Evolutionary conservation across 2,797 vertebrate genomes (phyloP).

Genomic region (Benthosema pterotum): DNA sequence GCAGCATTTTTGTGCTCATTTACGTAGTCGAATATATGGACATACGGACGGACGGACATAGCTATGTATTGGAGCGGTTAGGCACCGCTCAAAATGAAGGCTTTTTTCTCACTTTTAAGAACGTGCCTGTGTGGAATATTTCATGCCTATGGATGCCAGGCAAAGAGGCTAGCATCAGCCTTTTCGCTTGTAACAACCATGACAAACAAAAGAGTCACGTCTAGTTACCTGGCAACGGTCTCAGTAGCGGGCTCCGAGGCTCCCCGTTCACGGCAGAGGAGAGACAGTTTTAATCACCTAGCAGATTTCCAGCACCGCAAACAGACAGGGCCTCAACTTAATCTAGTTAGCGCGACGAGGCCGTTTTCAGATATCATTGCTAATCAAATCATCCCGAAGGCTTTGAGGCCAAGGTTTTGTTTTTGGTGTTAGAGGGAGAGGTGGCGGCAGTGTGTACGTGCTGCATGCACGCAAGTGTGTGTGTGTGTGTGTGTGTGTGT

Average conservation of each 20-base stretch:
- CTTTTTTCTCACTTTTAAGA: conserved; percentile 1
- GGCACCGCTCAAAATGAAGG: too few relatives aligned
- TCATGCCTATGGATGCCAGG: conserved; percentile 45
- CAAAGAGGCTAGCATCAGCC: conserved; percentile 53
- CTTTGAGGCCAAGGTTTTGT: conserved; percentile 72
- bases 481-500: conserved; percentile 16
- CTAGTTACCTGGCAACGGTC: conserved; percentile 87
- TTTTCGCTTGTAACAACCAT: conserved; percentile 61
- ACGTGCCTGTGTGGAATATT: conserved; percentile 41
- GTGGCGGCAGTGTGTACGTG: conserved; percentile 33
- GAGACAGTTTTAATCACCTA: conserved; percentile 85
- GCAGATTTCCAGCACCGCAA: conserved; percentile 84
- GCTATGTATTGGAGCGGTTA: too few relatives aligned
- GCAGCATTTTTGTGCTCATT: too few relatives aligned
- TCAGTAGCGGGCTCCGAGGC: conserved; percentile 69
- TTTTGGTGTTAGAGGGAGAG: conserved; percentile 35
- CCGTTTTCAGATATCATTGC: conserved; percentile 90
- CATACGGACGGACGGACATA: too few relatives aligned
- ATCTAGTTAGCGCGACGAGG: conserved; percentile 90
- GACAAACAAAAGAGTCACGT: conserved; percentile 72
- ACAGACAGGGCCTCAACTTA: conserved; percentile 86
- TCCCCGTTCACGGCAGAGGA: conserved; percentile 74
- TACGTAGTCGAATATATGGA: too few relatives aligned
- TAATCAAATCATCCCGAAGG: conserved; percentile 90
- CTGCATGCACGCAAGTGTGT: conserved; percentile 20